Evolutionary conservation across 2,888 invertebrate species (phyloP).

Genomic region (Emmelina monodactyla): DNA sequence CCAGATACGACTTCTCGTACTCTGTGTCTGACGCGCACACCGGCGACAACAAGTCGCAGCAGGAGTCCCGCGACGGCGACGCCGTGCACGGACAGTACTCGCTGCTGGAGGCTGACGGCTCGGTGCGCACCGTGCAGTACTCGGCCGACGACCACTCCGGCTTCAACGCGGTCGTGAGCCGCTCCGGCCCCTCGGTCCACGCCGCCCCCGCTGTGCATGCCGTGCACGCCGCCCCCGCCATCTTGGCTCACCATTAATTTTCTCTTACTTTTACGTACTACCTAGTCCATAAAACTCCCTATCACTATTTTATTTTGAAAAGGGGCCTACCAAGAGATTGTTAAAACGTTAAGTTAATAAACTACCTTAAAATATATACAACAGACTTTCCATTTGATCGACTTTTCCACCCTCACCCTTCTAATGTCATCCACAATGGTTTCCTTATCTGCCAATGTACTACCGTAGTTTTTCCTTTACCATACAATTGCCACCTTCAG

Average conservation of each 20-base stretch:
- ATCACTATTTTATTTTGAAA: no score
- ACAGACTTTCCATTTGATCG: no score
- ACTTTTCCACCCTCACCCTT: no score
- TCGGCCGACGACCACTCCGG: slow-evolving; percentile 48
- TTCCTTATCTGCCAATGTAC: no score
- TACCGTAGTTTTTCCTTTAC: no score
- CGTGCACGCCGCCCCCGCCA: background rate
- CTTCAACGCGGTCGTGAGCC: slow-evolving; percentile 23
- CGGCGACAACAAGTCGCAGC: slow-evolving; percentile 65
- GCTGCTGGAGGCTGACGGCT: slow-evolving; percentile 49
- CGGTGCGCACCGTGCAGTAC: slow-evolving; percentile 54
- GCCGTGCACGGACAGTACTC: slow-evolving; percentile 61
- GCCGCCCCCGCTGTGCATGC: slow-evolving; percentile 12
- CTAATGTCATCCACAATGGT: no score
- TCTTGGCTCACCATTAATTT: background rate
- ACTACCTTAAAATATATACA: no score
- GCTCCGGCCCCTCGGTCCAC: slow-evolving; percentile 18
- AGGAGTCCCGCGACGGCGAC: slow-evolving; percentile 63
- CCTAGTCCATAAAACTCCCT: no score
- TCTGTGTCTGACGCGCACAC: slow-evolving; percentile 63
- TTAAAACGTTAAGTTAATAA: no score
- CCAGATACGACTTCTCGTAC: slow-evolving; percentile 62
- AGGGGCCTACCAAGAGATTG: no score
- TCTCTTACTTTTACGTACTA: no score
- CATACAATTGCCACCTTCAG: no score